Evolutionary conservation across 2,113 vertebrate genomes (phyloP), one percentile per base, ranked within the genome.

Genomic region (human): DNA sequence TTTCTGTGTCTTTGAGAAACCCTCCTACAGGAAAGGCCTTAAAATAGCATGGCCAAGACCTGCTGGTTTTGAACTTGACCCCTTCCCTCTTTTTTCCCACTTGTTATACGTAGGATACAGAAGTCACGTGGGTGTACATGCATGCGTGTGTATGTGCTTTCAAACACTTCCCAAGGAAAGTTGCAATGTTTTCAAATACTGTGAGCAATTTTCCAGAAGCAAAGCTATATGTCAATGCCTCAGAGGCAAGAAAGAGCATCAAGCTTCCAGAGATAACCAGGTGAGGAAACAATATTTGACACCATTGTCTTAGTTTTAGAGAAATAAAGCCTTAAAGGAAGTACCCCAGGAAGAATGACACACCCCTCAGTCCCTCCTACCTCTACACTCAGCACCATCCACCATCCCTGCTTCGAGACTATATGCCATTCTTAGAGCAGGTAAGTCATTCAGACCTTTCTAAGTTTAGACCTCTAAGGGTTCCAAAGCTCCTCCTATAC

Each of bases 91-190:
- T 81, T 79, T 81, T 79, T 90, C 45, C 45, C 16, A 18, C 88
- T 89, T 84, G 7, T 76, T 85, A 30, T 78, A 35, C 73, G 48
- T 68, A 72, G 57, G 11, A 68, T 88, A 89, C 4, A 85, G 23
- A 87, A 55, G 72, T 18, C 40, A 38, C 25, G 2, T 32, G n/a
- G 55, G 52, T 40, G 3, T 16, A 22, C n/a, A 7, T 75, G 61
- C 45, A 7, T 64, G 11, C 57, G 23, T 25, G 12, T 82, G 68
- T 50, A 3, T 55, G 38, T 23, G 20, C 55, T 73, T 89, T 73
- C 50, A 93, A 82, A 90, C 25, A 93, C 43, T 81, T 94, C 50
- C 88, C 86, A 89, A 89, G 38, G 87, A 89, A 87, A 83, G 50
- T 52, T 22, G 30, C 45, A 43, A 80, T 81, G 35, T 79, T 94